Evolutionary conservation across 2,797 vertebrate genomes (phyloP).

Genomic region (Diplodus sargus): DNA sequence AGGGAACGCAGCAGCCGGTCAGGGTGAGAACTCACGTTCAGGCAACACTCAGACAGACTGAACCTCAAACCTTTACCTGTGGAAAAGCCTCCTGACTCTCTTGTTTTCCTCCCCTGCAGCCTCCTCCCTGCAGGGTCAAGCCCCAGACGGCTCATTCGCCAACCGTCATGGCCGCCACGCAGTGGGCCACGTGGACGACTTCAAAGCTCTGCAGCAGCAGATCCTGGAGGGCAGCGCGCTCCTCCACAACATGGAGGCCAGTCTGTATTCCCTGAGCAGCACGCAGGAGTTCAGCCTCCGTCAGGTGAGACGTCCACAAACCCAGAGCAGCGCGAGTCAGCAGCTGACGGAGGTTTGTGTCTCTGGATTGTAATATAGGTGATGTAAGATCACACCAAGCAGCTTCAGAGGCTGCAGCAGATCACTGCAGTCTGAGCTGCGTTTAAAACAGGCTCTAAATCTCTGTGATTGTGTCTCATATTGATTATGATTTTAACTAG

Average conservation of each 20-base stretch:
- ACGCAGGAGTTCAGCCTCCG: slow-evolving; percentile 64
- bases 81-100: neutral
- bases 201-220: slow-evolving; percentile 87
- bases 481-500: too few relatives aligned
- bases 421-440: too few relatives aligned
- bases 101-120: slow-evolving; percentile 3
- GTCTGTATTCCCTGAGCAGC: slow-evolving; percentile 55
- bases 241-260: slow-evolving; percentile 81
- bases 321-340: rapidly evolving
- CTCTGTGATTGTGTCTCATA: too few relatives aligned
- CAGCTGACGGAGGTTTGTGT: too few relatives aligned
- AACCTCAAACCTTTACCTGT: neutral
- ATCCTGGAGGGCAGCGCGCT: slow-evolving; percentile 84
- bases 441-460: too few relatives aligned
- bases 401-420: too few relatives aligned
- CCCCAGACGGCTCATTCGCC: slow-evolving; percentile 57
- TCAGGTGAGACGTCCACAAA: slow-evolving; percentile 78
- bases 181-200: slow-evolving; percentile 84
- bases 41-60: too few relatives aligned
- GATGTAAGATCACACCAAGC: too few relatives aligned
- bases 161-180: slow-evolving; percentile 79
- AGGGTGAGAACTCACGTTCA: slow-evolving; percentile 51
- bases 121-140: slow-evolving; percentile 58
- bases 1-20: slow-evolving; percentile 25
- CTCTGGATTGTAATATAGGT: too few relatives aligned